phyloP scores from a whole-genome alignment of 1,140 invertebrate genomes.

The Listronotus oregonensis region DNA sequence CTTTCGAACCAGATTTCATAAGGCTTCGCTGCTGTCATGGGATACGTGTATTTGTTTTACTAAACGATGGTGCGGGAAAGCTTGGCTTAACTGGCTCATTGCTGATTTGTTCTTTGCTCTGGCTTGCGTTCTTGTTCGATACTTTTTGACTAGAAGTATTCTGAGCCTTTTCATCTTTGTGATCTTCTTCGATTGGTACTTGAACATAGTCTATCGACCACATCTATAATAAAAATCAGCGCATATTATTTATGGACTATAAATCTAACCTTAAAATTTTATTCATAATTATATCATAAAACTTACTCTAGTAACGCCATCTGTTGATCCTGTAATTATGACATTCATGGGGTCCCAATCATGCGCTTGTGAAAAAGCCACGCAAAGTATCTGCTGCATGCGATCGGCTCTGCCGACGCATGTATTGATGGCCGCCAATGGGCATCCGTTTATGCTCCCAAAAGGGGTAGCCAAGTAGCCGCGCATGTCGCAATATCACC shows the following conservation, averaged over 20 bases:
- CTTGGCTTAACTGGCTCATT: slow-evolving; percentile 43
- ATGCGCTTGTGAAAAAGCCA: slow-evolving; percentile 87
- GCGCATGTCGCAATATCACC: slow-evolving; percentile 98
- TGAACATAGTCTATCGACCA: slow-evolving; percentile 96
- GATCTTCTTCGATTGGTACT: slow-evolving; percentile 72
- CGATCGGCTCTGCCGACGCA: slow-evolving; percentile 79
- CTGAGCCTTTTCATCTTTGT: slow-evolving; percentile 25
- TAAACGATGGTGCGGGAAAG: slow-evolving; percentile 58
- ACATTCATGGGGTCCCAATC: slow-evolving; percentile 99
- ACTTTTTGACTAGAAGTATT: slow-evolving; percentile 42
- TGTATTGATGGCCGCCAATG: slow-evolving; percentile 90
- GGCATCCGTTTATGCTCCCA: slow-evolving; percentile 95
- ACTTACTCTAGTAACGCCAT: slow-evolving; percentile 88
- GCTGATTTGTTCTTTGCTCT: slow-evolving; percentile 15
- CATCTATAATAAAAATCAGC: slow-evolving; percentile 68
- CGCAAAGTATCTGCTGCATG: slow-evolving; percentile 88
- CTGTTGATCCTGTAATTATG: slow-evolving; percentile 95
- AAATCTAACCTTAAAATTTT: too few relatives aligned
- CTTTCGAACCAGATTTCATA: slow-evolving; percentile 82
- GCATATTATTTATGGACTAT: neutral
- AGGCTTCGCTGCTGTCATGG: slow-evolving; percentile 66
- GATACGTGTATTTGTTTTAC: slow-evolving; percentile 84
- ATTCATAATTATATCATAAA: too few relatives aligned
- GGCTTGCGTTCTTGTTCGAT: slow-evolving; percentile 35
- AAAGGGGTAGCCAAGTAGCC: slow-evolving; percentile 93